These are phyloP conservation scores for Spheniscus mendiculus DNA, from an alignment of 2,113 vertebrate species.

Conservation along the genomic window DNA sequence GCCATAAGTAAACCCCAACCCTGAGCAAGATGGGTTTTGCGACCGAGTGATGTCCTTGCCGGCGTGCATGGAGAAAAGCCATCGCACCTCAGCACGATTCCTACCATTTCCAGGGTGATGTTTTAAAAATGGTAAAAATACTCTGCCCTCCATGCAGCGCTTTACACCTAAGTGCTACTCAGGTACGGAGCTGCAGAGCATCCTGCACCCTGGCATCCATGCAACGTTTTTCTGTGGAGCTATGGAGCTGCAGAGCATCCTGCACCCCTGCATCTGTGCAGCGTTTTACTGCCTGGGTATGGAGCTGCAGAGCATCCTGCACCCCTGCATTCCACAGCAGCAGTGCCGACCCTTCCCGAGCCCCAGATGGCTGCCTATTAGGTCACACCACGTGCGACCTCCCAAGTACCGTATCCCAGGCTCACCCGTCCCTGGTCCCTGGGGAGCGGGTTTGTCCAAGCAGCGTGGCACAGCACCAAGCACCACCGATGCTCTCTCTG, in stretches of 20 bases:
- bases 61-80: not conserved
- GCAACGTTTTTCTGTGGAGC: not conserved
- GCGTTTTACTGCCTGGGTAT: too few species aligned
- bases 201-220: not conserved
- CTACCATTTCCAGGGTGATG: not conserved
- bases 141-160: not conserved
- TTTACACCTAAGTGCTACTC: not conserved
- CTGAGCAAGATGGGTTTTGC: not conserved
- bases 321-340: not conserved
- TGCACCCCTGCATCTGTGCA: not conserved
- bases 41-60: not conserved
- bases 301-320: not conserved
- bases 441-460: accelerated
- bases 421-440: not conserved
- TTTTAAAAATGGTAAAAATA: not conserved
- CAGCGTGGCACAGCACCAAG: accelerated
- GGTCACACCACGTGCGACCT: accelerated
- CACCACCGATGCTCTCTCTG: not conserved
- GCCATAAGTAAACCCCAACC: not conserved
- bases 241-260: not conserved
- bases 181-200: not conserved
- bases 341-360: accelerated
- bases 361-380: accelerated
- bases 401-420: accelerated
- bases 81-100: accelerated